Evolutionary conservation across 2,888 invertebrate genomes (phyloP).

Genomic region (Lasioglossum pauxillum): DNA sequence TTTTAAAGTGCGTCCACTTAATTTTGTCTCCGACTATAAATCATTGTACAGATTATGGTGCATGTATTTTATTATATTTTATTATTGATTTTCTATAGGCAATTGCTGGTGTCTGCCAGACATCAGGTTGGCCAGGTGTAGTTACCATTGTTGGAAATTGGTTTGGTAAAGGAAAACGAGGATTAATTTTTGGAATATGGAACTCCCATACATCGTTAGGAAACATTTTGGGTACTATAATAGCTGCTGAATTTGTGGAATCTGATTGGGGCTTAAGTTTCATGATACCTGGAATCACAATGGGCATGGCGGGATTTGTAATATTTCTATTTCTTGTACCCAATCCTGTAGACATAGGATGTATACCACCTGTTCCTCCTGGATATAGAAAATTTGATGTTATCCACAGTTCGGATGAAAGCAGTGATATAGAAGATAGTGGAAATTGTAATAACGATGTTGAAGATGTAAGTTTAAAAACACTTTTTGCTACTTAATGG

Average conservation of each 20-base stretch:
- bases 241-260: slow-evolving; percentile 95
- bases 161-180: slow-evolving; percentile 96
- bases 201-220: slow-evolving; percentile 98
- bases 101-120: slow-evolving; percentile 94
- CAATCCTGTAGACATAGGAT: slow-evolving; percentile 92
- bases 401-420: slow-evolving; percentile 79
- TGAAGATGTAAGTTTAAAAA: slow-evolving; percentile 78
- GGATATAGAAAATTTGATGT: slow-evolving; percentile 78
- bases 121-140: slow-evolving; percentile 98
- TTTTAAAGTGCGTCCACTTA: background rate
- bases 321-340: slow-evolving; percentile 94
- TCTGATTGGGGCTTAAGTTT: slow-evolving; percentile 96
- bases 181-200: slow-evolving; percentile 98
- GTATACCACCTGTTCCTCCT: slow-evolving; percentile 82
- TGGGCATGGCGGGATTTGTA: slow-evolving; percentile 89
- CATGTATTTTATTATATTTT: background rate
- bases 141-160: slow-evolving; percentile 97
- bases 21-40: background rate
- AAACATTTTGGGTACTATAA: slow-evolving; percentile 96
- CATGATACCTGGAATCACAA: slow-evolving; percentile 94
- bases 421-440: slow-evolving; percentile 66
- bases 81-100: slow-evolving; percentile 85
- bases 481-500: background rate
- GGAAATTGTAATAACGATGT: slow-evolving; percentile 61
- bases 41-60: background rate